Base-by-base conservation (phyloP, 2,113 vertebrate species). In the Myiozetetes cayanensis region DNA sequence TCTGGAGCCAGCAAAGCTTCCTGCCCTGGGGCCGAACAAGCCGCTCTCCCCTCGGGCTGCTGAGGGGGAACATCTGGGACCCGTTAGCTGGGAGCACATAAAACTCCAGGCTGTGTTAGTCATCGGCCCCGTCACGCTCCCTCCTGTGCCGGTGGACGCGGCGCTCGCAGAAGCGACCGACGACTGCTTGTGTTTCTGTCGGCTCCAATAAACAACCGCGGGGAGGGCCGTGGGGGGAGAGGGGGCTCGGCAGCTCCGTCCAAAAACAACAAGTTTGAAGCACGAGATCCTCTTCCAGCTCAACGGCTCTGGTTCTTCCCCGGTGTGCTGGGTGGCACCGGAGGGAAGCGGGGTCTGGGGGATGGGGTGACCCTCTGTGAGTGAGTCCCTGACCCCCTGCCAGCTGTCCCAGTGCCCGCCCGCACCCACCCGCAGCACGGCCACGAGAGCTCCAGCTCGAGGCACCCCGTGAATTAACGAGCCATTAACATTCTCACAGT, bases 111-210 rank as follows among this genome's bases (percentile, higher is more conserved):
- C 82, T 71, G 85, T 5, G 10, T 95, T 94, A 90, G 84, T 89
- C 94, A 92, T 39, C 46, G 61, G 89, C 93, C 94, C 82, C 24
- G 23, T 90, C 77, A 9, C 30, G 89, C 53, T 91, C 94, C 75
- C 85, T 83, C 82, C 79, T 39, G 44, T 13, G 35, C 91, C 76
- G 91, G 82, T 71, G 96, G 87, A 96, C 90, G 65, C 59, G 14
- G 10, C 90, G 87, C 95, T 68, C 43, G 71, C 84, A 85, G 96
- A 84, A 93, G 94, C n/a, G 4, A 71, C 90, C 47, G 24, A 81
- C 88, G 73, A 74, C 89, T 81, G 94, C 94, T 87, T 71, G 95
- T 94, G 93, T 91, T 87, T 79, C 87, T 96, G 95, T 93, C 96
- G 94, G 84, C 70, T 91, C 85, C 94, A 85, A 91, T 90, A 88